Conservation (phyloP, 2,113 vertebrate genomes). For the Panthera leo region DNA sequence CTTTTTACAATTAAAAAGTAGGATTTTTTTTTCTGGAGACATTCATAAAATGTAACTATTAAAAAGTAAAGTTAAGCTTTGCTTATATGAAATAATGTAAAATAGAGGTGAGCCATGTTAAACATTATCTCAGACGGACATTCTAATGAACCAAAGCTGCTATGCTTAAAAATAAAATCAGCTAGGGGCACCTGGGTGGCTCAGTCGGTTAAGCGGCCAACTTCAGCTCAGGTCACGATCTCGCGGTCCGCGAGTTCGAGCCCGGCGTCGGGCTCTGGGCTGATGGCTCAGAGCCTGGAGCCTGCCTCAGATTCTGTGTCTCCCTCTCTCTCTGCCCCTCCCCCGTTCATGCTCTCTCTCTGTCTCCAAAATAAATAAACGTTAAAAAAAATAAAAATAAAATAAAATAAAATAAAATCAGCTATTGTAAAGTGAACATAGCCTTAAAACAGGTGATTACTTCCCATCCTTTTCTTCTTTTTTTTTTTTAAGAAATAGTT, state of each 20-base stretch:
- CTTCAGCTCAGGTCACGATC: no score
- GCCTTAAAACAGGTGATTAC: background rate
- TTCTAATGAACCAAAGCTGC: background rate
- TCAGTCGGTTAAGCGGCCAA: no score
- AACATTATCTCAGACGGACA: background rate
- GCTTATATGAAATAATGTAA: background rate
- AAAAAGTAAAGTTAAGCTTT: background rate
- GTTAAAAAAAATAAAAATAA: no score
- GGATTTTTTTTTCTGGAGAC: background rate
- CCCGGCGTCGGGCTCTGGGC: no score
- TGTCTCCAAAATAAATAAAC: no score
- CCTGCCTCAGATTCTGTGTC: no score
- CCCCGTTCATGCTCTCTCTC: no score
- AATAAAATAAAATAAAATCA: background rate
- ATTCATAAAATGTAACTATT: background rate
- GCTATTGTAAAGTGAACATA: background rate
- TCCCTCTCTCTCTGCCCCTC: no score
- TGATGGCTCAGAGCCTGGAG: no score
- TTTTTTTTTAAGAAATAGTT: background rate
- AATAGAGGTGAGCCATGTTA: background rate
- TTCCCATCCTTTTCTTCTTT: background rate
- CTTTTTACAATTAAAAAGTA: background rate
- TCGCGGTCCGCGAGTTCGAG: no score
- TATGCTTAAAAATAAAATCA: constrained; percentile 1
- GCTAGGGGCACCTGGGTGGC: background rate